phyloP scores from a whole-genome alignment of 1,140 invertebrate genomes.

The Antheraea pernyi region DNA sequence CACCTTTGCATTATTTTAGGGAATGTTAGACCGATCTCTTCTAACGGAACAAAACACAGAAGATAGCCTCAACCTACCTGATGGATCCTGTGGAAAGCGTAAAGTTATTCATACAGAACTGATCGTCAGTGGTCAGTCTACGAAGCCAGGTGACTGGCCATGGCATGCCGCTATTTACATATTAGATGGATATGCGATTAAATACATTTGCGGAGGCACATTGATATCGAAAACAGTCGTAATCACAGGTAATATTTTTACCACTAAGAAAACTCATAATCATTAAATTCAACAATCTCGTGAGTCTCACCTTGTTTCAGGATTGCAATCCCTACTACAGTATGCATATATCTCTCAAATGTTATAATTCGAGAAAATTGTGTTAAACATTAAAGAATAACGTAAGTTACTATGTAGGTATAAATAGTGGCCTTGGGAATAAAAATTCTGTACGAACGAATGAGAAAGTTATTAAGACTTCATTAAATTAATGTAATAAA shows the following conservation, averaged over 20 bases:
- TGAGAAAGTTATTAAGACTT: too few relatives aligned
- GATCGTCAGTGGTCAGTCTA: constrained; percentile 38
- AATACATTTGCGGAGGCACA: constrained; percentile 58
- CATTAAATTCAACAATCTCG: too few relatives aligned
- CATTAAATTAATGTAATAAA: too few relatives aligned
- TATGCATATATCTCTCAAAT: too few relatives aligned
- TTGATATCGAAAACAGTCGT: constrained; percentile 45
- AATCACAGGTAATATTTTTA: constrained; percentile 43
- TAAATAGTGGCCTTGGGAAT: too few relatives aligned
- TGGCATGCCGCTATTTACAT: constrained; percentile 91
- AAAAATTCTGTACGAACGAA: too few relatives aligned
- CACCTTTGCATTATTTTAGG: constrained; percentile 42
- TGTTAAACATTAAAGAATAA: too few relatives aligned
- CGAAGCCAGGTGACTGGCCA: constrained; percentile 87
- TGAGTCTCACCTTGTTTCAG: too few relatives aligned
- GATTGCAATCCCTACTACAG: too few relatives aligned
- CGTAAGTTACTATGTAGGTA: too few relatives aligned
- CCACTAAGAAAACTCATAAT: background rate
- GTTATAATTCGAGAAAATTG: too few relatives aligned
- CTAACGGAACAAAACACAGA: constrained; percentile 33
- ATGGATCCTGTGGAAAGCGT: constrained; percentile 46
- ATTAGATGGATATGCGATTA: constrained; percentile 78
- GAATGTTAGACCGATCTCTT: constrained; percentile 29
- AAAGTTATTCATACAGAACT: constrained; percentile 49
- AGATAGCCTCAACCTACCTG: constrained; percentile 14